Conservation (phyloP, 37 sponge, comb jelly and placozoan species). For the Geodia barretti region DNA sequence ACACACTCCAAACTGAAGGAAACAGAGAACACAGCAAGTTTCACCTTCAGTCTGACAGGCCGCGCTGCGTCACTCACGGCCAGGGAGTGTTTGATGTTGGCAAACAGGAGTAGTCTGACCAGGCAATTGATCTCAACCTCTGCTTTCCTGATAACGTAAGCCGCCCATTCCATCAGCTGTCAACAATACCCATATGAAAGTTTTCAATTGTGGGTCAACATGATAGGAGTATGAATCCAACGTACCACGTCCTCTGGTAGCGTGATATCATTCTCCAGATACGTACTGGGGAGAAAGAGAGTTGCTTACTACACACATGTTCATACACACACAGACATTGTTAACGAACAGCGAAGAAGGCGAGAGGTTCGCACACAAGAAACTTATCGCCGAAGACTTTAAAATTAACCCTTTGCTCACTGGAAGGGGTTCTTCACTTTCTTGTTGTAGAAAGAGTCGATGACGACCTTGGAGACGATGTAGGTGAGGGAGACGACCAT, state of each 20-base stretch:
- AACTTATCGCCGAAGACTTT: not conserved
- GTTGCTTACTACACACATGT: too few species aligned
- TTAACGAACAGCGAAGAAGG: not conserved
- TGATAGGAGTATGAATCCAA: not conserved
- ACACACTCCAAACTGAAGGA: constrained; percentile 62
- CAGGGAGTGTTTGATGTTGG: constrained; percentile 53
- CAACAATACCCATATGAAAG: not conserved
- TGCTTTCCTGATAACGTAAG: constrained; percentile 14
- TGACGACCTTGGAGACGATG: constrained; percentile 61
- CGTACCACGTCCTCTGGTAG: constrained; percentile 67
- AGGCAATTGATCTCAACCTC: constrained; percentile 23
- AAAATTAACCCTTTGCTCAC: constrained; percentile 20
- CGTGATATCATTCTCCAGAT: constrained; percentile 30
- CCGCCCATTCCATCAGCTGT: constrained; percentile 53
- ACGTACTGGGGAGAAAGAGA: constrained; percentile 23
- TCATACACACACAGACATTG: too few species aligned
- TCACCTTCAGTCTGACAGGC: not conserved
- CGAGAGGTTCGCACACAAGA: not conserved
- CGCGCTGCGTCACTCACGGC: constrained; percentile 35
- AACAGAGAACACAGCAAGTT: constrained; percentile 6
- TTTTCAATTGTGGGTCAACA: too few species aligned
- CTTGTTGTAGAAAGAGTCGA: constrained; percentile 79
- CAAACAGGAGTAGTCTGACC: constrained; percentile 57
- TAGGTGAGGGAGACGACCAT: constrained; percentile 77
- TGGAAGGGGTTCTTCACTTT: constrained; percentile 67